Evolutionary conservation across 2,888 invertebrate species (phyloP).

Genomic region (Escarpia spicata): DNA sequence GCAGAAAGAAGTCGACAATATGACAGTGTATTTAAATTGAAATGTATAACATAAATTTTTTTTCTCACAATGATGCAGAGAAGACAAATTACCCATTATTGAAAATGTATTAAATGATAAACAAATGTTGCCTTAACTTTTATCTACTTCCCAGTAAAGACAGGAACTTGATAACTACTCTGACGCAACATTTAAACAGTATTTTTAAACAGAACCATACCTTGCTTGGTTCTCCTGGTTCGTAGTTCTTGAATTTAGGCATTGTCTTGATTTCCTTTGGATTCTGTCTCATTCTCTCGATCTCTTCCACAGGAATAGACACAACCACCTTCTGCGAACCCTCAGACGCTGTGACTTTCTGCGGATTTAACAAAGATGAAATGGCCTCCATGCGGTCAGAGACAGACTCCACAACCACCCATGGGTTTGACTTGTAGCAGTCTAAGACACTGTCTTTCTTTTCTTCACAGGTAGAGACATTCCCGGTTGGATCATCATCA

Average conservation of each 20-base stretch:
- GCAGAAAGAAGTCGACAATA: no score
- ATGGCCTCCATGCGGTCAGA: background rate
- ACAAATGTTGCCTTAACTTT: no score
- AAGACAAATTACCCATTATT: no score
- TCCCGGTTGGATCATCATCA: background rate
- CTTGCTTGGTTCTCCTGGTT: constrained; percentile 50
- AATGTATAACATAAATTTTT: no score
- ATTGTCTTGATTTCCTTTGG: constrained; percentile 50
- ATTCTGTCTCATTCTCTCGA: constrained; percentile 48
- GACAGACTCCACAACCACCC: background rate
- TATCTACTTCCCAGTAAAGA: no score
- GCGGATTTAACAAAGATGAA: background rate
- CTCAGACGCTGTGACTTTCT: background rate
- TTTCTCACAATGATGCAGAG: no score
- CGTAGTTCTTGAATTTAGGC: constrained; percentile 54
- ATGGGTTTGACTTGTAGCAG: background rate
- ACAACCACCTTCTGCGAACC: constrained; percentile 32
- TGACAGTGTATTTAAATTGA: no score
- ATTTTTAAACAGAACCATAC: constrained; percentile 43
- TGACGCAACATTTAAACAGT: no score
- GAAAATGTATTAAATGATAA: no score
- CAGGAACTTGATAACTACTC: no score
- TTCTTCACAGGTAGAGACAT: constrained; percentile 20
- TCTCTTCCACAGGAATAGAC: constrained; percentile 47
- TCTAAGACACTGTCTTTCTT: constrained; percentile 22